Base-by-base conservation (phyloP, 2,113 vertebrate species). In the Tichodroma muraria region DNA sequence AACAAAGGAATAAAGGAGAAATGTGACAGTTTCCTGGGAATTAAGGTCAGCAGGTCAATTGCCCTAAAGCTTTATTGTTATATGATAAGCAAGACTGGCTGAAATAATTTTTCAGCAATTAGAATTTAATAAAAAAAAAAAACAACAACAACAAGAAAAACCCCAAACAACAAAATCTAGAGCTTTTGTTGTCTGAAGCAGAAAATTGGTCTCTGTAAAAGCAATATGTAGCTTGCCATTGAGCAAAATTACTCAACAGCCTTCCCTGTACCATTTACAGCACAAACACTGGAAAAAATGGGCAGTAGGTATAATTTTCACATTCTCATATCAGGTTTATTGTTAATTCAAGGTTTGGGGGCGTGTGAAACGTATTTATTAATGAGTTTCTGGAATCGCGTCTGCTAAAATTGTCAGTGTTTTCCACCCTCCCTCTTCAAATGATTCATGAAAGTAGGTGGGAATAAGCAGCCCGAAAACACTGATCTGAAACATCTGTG, bases 1-100 rank as follows among this genome's bases (percentile, higher is more conserved):
- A 94, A 98, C 98, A 98, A 96, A 96, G n/a, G 94, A 95, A 97
- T 97, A 97, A 98, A 98, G 96, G 95, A 98, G 97, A 97, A 98
- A 98, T 96, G 97, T 97, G 97, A 98, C 97, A 97, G 97, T 98
- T 98, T 98, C 96, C 97, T 98, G 96, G 97, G 98, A 98, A 98
- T 96, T 96, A 97, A 97, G 98, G 98, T 97, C 97, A 97, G 77
- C 49, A 87, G 98, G 98, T 98, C 98, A 98, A 98, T 97, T 97
- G 97, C 95, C 96, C 95, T 93, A 89, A 97, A 97, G 95, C 77
- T 97, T 97, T 95, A 97, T 97, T 97, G 98, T 97, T 97, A 97
- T 95, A 59, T 95, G 85, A 98, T 97, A 98, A 97, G 95, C 90
- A 96, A 94, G 95, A 91, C 85, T 79, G 93, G 82, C 90, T 80